phyloP scores from a whole-genome alignment of 2,888 invertebrate genomes.

The Pristionchus maxplancki region DNA sequence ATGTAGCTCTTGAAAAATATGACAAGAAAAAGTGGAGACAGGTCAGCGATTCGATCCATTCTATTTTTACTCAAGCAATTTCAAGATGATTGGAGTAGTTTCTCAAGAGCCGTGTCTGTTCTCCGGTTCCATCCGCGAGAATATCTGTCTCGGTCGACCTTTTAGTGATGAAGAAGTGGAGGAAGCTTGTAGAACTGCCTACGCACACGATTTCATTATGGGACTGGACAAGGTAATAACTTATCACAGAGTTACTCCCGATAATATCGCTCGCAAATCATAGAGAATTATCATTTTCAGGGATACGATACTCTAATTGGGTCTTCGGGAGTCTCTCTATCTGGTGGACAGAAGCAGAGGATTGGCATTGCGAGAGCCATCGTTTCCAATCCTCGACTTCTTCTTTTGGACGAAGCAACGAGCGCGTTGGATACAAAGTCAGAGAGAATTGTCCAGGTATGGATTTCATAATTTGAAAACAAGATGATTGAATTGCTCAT shows the following conservation, averaged over 20 bases:
- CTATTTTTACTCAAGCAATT: neutral
- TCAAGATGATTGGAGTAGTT: constrained; percentile 37
- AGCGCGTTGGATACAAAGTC: neutral
- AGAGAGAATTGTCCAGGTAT: neutral
- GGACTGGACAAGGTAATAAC: constrained; percentile 13
- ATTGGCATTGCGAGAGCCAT: constrained; percentile 33
- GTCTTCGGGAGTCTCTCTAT: neutral
- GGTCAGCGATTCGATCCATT: neutral
- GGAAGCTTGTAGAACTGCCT: neutral
- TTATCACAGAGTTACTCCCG: neutral
- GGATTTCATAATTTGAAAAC: too few species aligned
- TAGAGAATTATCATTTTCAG: neutral
- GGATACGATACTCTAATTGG: constrained; percentile 9
- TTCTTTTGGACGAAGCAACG: constrained; percentile 10
- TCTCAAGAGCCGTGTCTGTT: constrained; percentile 45
- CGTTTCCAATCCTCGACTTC: constrained; percentile 16
- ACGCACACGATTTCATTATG: constrained; percentile 38
- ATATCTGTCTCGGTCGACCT: constrained; percentile 30
- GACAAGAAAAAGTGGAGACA: constrained; percentile 26
- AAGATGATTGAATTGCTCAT: too few species aligned
- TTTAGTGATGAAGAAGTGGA: constrained; percentile 4
- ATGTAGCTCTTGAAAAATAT: neutral
- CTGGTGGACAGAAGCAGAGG: constrained; percentile 7
- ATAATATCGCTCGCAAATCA: too few species aligned
- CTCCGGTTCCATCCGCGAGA: constrained; percentile 30